These are phyloP conservation scores for Thripadectes ignobilis DNA, from an alignment of 2,797 vertebrate species.

Conservation along the genomic window DNA sequence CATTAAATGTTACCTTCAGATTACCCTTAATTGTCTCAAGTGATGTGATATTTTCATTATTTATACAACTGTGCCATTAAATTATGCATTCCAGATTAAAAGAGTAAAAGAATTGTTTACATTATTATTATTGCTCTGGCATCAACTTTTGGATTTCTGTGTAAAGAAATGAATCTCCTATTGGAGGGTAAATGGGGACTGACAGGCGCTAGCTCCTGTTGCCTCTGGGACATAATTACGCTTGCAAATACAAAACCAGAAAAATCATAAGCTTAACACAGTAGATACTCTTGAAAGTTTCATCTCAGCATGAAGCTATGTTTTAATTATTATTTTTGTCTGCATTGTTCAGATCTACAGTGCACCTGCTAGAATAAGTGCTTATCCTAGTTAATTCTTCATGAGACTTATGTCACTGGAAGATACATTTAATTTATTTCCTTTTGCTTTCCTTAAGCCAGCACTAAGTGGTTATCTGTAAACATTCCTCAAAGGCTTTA, in stretches of 20 bases:
- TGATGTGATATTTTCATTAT: constrained; percentile 67
- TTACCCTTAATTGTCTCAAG: constrained; percentile 66
- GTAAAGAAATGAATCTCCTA: constrained; percentile 65
- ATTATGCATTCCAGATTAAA: constrained; percentile 65
- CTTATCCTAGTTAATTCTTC: constrained; percentile 72
- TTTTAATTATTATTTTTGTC: constrained; percentile 75
- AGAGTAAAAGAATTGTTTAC: constrained; percentile 61
- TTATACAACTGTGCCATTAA: constrained; percentile 56
- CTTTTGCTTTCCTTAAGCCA: constrained; percentile 30
- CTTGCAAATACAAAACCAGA: constrained; percentile 62
- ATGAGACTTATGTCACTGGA: constrained; percentile 65
- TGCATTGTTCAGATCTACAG: constrained; percentile 59
- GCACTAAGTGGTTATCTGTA: constrained; percentile 38
- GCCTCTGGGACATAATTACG: constrained; percentile 69
- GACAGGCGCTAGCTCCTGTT: constrained; percentile 62
- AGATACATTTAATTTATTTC: constrained; percentile 64
- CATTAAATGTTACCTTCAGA: constrained; percentile 66
- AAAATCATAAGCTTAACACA: constrained; percentile 70
- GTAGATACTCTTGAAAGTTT: constrained; percentile 68
- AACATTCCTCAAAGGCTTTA: constrained; percentile 20
- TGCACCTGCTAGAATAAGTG: constrained; percentile 58
- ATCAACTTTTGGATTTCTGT: constrained; percentile 66
- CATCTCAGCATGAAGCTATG: constrained; percentile 72
- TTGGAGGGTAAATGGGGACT: constrained; percentile 39
- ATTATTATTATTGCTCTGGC: constrained; percentile 60